Evolutionary conservation across 2,888 invertebrate species (phyloP), one percentile per base, ranked within the genome.

Genomic region (Yponomeuta malinellus): DNA sequence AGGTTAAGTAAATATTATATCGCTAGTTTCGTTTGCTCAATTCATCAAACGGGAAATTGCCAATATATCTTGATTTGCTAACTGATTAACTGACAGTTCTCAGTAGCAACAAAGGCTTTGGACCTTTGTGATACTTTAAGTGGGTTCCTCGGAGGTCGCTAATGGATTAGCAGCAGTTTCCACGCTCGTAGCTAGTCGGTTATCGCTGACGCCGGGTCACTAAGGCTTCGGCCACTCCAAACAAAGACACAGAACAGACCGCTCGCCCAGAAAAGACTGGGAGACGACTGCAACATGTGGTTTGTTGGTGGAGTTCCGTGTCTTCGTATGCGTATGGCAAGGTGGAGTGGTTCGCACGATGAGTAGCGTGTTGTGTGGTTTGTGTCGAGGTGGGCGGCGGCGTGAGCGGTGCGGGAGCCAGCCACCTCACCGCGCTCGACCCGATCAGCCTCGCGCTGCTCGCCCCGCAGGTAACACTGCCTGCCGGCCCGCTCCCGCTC

Each of bases 361-460:
- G 59, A 91, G 90, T 91, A 91, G 89, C 89, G 90, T 88, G 85
- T 90, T 90, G 89, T 92, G 90, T 91, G 90, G 89, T 91, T 87
- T 93, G 93, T 93, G 92, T 92, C 87, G 93, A 93, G 93, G 93
- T 93, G 90, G 93, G 93, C 84, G 83, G 93, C 85, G 93, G 93
- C 89, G 85, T 93, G 90, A 89, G 90, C 89, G 90, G 90, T 84
- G 87, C 92, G 83, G 90, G 92, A 78, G 89, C 92, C 82, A 86
- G 92, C 84, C 93, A 93, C 86, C 92, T 92, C 88, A 85, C 93
- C 83, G 93, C 92, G 83, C 87, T 93, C 88, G 92, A 93, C 87
- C 93, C 93, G 84, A 88, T 93, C 90, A 90, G 89, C 84, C 90
- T 92, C 84, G 92, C 92, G 80, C 86, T 91, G 87, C 91, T 92